These are phyloP conservation scores for Vannuccia rotundouncinata DNA, from an alignment of 2,888 invertebrate genomes.

Conservation along the genomic window DNA sequence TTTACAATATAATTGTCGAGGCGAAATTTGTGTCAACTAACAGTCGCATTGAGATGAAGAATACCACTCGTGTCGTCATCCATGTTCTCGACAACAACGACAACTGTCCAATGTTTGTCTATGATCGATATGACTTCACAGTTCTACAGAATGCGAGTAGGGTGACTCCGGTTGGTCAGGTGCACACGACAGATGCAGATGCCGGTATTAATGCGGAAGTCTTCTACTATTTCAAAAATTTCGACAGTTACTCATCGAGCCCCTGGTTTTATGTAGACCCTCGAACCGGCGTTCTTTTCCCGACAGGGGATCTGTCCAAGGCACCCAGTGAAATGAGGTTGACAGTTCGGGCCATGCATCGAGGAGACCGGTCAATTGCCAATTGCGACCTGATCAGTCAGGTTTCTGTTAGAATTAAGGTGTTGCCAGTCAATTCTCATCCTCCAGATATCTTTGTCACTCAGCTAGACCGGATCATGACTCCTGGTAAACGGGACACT, in stretches of 20 bases:
- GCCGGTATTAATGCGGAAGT: slow-evolving; percentile 28
- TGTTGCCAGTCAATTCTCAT: not conserved
- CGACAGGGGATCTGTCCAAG: not conserved
- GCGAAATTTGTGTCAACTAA: slow-evolving; percentile 17
- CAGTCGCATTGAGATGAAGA: not conserved
- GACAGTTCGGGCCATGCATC: slow-evolving; percentile 24
- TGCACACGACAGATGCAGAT: slow-evolving; percentile 31
- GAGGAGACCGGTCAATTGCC: slow-evolving; percentile 11
- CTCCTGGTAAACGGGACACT: slow-evolving; percentile 10
- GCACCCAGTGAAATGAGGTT: not conserved
- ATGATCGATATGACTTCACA: slow-evolving; percentile 25
- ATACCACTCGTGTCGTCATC: slow-evolving; percentile 28
- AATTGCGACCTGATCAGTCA: slow-evolving; percentile 32
- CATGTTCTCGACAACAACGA: slow-evolving; percentile 37
- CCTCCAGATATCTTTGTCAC: slow-evolving; percentile 21
- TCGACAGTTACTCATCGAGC: not conserved
- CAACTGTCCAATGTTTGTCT: slow-evolving; percentile 36
- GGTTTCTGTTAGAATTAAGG: not conserved
- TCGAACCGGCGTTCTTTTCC: slow-evolving; percentile 9
- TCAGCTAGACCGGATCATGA: not conserved
- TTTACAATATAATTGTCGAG: slow-evolving; percentile 20
- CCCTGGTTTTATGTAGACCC: slow-evolving; percentile 28
- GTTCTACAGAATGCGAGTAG: slow-evolving; percentile 4
- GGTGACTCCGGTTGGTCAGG: not conserved
- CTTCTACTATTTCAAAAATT: not conserved